phyloP scores from a whole-genome alignment of 1,140 invertebrate genomes.

The Gonatopus flavifemur region DNA sequence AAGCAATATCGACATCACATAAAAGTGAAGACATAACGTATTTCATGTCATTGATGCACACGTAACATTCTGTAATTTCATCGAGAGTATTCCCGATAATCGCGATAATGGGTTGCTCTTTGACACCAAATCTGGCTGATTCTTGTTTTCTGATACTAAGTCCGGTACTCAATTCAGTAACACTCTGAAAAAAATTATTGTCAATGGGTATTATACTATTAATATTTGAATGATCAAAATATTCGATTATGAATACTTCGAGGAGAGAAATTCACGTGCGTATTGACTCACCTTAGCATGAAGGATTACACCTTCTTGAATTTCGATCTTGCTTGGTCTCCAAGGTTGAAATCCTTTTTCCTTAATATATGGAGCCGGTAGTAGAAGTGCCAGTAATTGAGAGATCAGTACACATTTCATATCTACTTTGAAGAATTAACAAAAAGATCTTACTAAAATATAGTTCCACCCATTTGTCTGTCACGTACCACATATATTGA shows the following conservation, averaged over 20 bases:
- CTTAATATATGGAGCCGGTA: background rate
- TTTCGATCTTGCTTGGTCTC: conserved; percentile 10
- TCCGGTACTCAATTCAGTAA: conserved; percentile 2
- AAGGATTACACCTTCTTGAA: conserved; percentile 11
- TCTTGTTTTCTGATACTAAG: background rate
- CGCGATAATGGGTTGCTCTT: conserved; percentile 16
- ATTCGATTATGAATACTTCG: too few species aligned
- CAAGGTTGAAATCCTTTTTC: conserved; percentile 1
- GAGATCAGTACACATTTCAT: background rate
- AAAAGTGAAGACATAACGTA: conserved; percentile 10
- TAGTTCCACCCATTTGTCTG: background rate
- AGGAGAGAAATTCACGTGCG: too few species aligned
- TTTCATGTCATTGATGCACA: conserved; percentile 9
- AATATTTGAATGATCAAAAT: too few species aligned
- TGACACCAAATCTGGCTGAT: background rate
- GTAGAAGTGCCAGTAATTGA: conserved; percentile 6
- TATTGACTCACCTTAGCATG: conserved; percentile 18
- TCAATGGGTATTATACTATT: too few species aligned
- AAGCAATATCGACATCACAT: conserved; percentile 14
- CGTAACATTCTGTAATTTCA: conserved; percentile 6
- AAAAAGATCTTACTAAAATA: background rate
- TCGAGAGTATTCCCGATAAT: conserved; percentile 8
- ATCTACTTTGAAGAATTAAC: background rate
- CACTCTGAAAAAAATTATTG: too few species aligned
- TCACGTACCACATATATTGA: background rate